Base-by-base conservation (phyloP, 2,797 vertebrate genomes). In the Hydrolagus colliei region DNA sequence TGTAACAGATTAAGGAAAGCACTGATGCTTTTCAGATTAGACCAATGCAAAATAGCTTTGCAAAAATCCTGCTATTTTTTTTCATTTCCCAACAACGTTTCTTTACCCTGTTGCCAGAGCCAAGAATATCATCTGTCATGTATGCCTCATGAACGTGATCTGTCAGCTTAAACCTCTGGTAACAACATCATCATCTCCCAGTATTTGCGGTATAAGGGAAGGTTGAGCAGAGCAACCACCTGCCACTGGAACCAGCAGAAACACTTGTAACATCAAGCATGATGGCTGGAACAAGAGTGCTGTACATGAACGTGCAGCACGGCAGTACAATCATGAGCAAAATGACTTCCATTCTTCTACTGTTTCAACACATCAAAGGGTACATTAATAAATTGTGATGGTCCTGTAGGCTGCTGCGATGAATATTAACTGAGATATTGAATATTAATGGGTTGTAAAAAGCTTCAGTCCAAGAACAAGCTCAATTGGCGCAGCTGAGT, bases 91-190 rank as follows among this genome's bases (percentile, higher is more conserved):
- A 22, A 67, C 88, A 89, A 90, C 87, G 87, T 88, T 71, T 89
- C 89, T 87, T 87, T 78, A 89, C 90, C 79, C 87, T 87, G 80
- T 88, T 88, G 84, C 86, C 88, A 86, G 85, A 91, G 91, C 91
- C 91, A 93, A 93, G 90, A 91, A 91, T 91, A 90, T 89, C 89
- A 91, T 92, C 90, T 93, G 90, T 87, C 87, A 86, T 65, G 41
- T n/a, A 86, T 88, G 78, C 87, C 14, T 41, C 89, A 88, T 90
- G 90, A 91, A 92, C 89, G 89, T 88, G 86, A 88, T 89, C 89
- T 89, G 89, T 90, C 87, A 90, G 88, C 87, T 88, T 89, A 86
- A 85, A 87, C 74, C 73, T 22, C 82, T 86, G 65, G 87, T 91
- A 90, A 91, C 88, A 72, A 89, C 88, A 89, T 90, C 88, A 90